Evolutionary conservation across 1,140 invertebrate species (phyloP).

Genomic region (Trachymyrmex septentrionalis): DNA sequence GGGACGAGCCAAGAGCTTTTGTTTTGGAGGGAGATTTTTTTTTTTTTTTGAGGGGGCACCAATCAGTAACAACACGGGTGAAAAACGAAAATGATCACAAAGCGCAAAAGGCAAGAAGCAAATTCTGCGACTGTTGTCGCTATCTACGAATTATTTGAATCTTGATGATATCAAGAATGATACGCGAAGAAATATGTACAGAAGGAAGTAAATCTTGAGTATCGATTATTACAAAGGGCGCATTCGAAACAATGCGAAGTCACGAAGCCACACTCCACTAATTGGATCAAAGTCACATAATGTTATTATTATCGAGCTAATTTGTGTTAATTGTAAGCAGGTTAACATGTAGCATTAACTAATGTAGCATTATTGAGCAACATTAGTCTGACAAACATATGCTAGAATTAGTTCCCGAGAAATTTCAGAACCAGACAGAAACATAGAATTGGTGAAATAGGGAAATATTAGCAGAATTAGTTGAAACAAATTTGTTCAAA

Average conservation of each 20-base stretch:
- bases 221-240: neutral
- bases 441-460: neutral
- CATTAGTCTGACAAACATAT: neutral
- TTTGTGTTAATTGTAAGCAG: conserved; percentile 9
- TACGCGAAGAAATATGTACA: neutral
- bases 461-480: neutral
- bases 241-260: neutral
- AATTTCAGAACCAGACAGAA: neutral
- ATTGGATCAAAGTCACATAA: conserved; percentile 46
- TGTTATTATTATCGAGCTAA: conserved; percentile 30
- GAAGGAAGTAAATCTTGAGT: neutral
- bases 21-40: conserved; percentile 77
- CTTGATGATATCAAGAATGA: neutral
- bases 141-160: conserved; percentile 1
- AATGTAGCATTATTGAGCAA: conserved; percentile 1
- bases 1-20: conserved; percentile 67
- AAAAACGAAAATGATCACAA: conserved; percentile 11
- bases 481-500: neutral
- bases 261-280: conserved; percentile 24
- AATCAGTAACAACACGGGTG: conserved; percentile 44
- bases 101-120: conserved; percentile 23
- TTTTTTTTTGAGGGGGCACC: conserved; percentile 9
- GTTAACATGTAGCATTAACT: neutral
- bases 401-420: neutral
- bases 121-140: neutral